Base-by-base conservation (phyloP, 2,113 vertebrate species). In the Bufo bufo region DNA sequence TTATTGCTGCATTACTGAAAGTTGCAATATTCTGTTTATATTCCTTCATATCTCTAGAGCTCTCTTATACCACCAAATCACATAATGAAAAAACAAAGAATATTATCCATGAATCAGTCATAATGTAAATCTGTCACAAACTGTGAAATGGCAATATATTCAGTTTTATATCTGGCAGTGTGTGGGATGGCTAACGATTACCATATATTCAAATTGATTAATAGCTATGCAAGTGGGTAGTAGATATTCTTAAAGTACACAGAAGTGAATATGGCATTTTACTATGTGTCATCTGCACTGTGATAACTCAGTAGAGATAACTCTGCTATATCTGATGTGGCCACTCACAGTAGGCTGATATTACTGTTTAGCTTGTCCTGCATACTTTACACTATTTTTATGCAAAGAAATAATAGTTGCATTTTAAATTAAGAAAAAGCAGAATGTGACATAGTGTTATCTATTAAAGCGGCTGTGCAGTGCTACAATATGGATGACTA, bases 21-120 rank as follows among this genome's bases (percentile, higher is more conserved):
- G 58, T 61, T 54, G 58, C 58, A 83, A 77, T 88, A 88, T 65
- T 71, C 45, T 65, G 54, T 50, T 14, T 54, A 81, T 88, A 88
- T 77, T 71, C 80, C 77, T 83, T 83, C 56, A 77, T 88, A 84
- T 83, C 87, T 77, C 54, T 72, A 77, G 69, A 88, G 82, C 58
- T 77, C 71, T 65, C 49, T 54, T 77, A 75, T 43, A 83, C 49
- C 19, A 33, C 14, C 49, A 79, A 49, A 74, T 75, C 58, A 83
- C 66, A 84, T 23, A 69, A 87, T 80, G 66, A 33, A 87, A 63
- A 58, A 87, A n/a, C 63, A 87, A 75, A 87, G 65, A 71, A 80
- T 66, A 80, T 71, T 77, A 45, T 20, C 56, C 54, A 77, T 66
- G 50, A 87, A 54, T 65, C 59, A 50, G 61, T 78, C 85, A 86